phyloP scores from a whole-genome alignment of 2,888 invertebrate species.

The Drosophila atripex region DNA sequence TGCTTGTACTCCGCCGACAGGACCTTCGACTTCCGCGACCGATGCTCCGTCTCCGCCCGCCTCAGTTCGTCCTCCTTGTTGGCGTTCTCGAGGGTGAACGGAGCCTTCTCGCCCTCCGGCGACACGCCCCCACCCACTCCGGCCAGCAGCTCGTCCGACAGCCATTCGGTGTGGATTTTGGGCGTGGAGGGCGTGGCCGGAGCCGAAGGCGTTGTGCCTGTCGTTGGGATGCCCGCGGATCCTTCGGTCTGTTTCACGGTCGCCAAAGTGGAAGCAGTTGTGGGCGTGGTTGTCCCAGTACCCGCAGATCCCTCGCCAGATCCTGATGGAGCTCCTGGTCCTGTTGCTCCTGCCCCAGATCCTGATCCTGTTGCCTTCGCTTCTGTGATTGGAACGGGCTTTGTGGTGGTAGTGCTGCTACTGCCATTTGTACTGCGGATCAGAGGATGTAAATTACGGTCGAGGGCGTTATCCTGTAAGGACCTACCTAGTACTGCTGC shows the following conservation, averaged over 20 bases:
- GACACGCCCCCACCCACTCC: neutral
- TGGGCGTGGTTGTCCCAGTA: conserved; percentile 1
- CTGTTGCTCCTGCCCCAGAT: neutral
- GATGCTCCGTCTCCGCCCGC: conserved; percentile 79
- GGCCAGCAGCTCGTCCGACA: conserved; percentile 56
- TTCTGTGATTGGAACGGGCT: conserved; percentile 10
- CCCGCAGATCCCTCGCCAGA: conserved; percentile 1
- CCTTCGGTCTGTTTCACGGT: conserved; percentile 10
- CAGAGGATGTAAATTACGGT: neutral
- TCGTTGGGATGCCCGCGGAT: conserved; percentile 10
- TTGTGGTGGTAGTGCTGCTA: conserved; percentile 36
- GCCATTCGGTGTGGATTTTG: conserved; percentile 65
- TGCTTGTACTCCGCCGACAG: conserved; percentile 82
- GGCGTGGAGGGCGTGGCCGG: conserved; percentile 65
- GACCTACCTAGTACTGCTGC: conserved; percentile 54
- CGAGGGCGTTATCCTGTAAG: neutral
- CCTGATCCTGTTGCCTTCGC: neutral
- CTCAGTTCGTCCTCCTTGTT: conserved; percentile 80
- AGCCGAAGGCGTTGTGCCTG: conserved; percentile 28
- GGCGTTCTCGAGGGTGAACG: conserved; percentile 80
- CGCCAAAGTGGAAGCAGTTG: neutral
- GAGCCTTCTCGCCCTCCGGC: conserved; percentile 54
- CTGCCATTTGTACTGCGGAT: conserved; percentile 51
- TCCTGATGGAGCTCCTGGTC: conserved; percentile 2
- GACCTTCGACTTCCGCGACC: conserved; percentile 81